Conservation (phyloP, 2,113 vertebrate species). For the Oryzias melastigma region DNA sequence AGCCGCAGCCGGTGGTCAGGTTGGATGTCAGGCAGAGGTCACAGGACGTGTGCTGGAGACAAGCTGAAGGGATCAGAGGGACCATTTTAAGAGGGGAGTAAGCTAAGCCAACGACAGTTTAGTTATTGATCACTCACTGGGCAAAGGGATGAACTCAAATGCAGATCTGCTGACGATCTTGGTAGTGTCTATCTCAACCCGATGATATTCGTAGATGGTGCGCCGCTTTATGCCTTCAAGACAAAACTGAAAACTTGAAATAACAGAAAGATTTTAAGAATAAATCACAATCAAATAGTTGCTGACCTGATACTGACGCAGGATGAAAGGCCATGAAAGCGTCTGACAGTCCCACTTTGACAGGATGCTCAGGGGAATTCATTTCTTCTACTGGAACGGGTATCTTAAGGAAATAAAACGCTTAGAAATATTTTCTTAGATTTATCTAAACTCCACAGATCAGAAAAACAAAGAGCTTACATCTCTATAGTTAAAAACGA, state of each 20-base stretch:
- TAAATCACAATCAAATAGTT: background rate
- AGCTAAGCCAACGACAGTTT: background rate
- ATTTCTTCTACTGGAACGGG: slow-evolving; percentile 85
- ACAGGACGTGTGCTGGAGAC: slow-evolving; percentile 88
- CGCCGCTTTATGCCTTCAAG: slow-evolving; percentile 78
- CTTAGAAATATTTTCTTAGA: background rate
- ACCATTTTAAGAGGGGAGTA: background rate
- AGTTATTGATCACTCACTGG: slow-evolving; percentile 81
- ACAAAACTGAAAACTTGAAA: background rate
- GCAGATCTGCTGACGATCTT: slow-evolving; percentile 81
- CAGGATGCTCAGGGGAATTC: slow-evolving; percentile 88
- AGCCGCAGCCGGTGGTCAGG: slow-evolving; percentile 86
- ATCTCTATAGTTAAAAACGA: slow-evolving; percentile 87
- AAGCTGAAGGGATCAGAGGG: slow-evolving; percentile 75
- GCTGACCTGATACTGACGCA: slow-evolving; percentile 72
- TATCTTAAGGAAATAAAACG: slow-evolving; percentile 71
- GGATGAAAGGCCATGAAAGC: slow-evolving; percentile 87
- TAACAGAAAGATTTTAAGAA: background rate
- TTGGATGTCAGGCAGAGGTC: slow-evolving; percentile 82
- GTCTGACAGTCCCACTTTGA: slow-evolving; percentile 93
- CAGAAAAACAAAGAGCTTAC: slow-evolving; percentile 61
- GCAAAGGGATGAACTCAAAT: slow-evolving; percentile 88
- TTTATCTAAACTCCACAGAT: background rate
- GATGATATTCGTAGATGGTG: slow-evolving; percentile 94
- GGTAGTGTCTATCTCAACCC: slow-evolving; percentile 86